Percentiles rank a stretch among this genome's conserved stretches.
phyloP scores from a whole-genome alignment of 2,888 invertebrate genomes.

The Cabera pusaria region DNA sequence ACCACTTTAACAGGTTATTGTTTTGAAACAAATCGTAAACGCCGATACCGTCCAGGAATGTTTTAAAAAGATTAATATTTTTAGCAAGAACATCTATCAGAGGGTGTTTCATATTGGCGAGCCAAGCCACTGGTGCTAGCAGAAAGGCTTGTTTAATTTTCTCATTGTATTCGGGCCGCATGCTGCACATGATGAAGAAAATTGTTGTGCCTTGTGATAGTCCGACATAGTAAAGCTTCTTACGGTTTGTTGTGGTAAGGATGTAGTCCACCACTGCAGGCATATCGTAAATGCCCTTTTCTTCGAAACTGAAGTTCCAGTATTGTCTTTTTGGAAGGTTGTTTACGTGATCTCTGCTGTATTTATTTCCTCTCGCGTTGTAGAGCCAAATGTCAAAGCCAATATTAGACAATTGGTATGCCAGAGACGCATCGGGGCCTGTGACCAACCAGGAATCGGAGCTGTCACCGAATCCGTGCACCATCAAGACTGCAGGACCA shows the following conservation, averaged over 20 bases:
- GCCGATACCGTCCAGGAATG: constrained; percentile 43
- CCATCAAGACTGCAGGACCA: constrained; percentile 64
- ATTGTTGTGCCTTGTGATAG: constrained; percentile 71
- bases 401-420: constrained; percentile 56
- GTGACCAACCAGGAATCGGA: constrained; percentile 70
- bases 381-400: constrained; percentile 70
- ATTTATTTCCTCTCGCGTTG: constrained; percentile 69
- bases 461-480: constrained; percentile 68
- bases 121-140: constrained; percentile 66
- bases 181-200: constrained; percentile 65
- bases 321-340: constrained; percentile 50
- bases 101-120: constrained; percentile 51
- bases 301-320: constrained; percentile 71
- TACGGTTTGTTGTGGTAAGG: constrained; percentile 42
- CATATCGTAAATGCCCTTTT: constrained; percentile 65
- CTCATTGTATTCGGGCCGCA: constrained; percentile 60
- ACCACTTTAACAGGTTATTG: constrained; percentile 43
- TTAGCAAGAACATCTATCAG: constrained; percentile 49
- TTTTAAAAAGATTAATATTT: constrained; percentile 41
- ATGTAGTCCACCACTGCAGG: constrained; percentile 66
- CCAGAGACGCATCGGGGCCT: constrained; percentile 58
- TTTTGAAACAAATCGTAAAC: constrained; percentile 58
- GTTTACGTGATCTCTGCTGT: constrained; percentile 56
- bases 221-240: constrained; percentile 62
- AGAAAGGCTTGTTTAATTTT: constrained; percentile 65